A percentile compares a stretch with the other conserved stretches of the same genome.
These are phyloP conservation scores for Brachionus paranguensis DNA, from an alignment of 1,140 invertebrate species.

Conservation along the genomic window DNA sequence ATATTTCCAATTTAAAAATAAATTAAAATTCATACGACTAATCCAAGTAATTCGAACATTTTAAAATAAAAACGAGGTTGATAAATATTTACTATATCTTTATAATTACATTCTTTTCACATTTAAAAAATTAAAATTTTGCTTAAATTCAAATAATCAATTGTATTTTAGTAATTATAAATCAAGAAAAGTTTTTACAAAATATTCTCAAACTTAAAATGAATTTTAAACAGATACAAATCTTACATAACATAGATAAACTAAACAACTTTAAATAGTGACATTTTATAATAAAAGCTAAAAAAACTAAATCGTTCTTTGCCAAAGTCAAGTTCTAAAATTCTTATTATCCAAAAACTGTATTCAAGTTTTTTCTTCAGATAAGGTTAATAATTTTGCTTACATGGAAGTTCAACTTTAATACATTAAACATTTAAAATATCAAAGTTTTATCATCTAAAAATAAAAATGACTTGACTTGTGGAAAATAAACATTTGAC, in stretches of 20 bases:
- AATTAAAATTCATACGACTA: too few relatives aligned
- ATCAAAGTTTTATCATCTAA: neutral
- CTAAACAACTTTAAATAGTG: neutral
- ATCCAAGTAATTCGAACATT: too few relatives aligned
- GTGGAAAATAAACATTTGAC: neutral
- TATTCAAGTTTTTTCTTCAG: neutral
- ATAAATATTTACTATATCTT: too few relatives aligned
- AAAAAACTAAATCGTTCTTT: neutral
- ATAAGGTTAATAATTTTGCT: neutral
- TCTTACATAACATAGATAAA: neutral
- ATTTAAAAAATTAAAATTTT: too few relatives aligned
- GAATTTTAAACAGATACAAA: neutral
- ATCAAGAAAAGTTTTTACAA: neutral
- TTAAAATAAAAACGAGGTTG: too few relatives aligned
- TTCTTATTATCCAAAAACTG: neutral
- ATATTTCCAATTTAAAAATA: too few relatives aligned
- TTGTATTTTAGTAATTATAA: neutral
- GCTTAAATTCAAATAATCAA: neutral
- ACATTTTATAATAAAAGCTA: neutral
- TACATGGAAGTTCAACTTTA: neutral
- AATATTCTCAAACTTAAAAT: neutral
- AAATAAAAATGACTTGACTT: neutral
- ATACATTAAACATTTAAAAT: constrained; percentile 3
- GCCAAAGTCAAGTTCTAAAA: neutral
- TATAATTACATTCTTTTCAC: too few relatives aligned